Base-by-base conservation (phyloP, 2,888 invertebrate species). In the Tetheella fluctuosa region DNA sequence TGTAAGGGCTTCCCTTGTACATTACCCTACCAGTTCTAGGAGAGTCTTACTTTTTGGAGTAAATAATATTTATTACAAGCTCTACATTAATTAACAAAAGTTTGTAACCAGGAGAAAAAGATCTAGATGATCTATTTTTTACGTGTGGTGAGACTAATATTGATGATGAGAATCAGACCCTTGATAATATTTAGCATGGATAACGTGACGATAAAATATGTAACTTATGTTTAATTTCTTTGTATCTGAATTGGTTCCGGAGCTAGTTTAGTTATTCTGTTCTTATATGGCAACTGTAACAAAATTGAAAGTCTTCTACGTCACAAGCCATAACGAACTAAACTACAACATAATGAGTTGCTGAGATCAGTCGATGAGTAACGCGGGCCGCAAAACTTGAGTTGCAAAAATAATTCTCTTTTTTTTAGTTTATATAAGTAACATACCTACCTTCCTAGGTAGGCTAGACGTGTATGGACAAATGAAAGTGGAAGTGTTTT, bases 261-360 rank as follows among this genome's bases (percentile, higher is more conserved):
- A 34, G 34, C 34, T 13, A 34, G 34, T n/a, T 42, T 4, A 42
- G 15, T 17, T 17, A 42, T 17, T n/a, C 48, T 20, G 48, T 48
- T 17, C 48, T 48, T 48, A 48, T 48, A 48, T 10, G n/a, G 48
- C 48, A 48, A 48, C 20, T 48, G 20, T 48, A 48, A 20, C 48
- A 48, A 48, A 48, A 48, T 48, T 48, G 48, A 48, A 48, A 48
- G 48, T 48, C 20, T 48, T 17, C 48, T 8, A 48, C 48, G 48
- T 48, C 48, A 48, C 48, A 48, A 20, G 20, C 20, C 48, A 48
- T 48, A 48, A 48, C 48, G 17, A 48, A 48, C 48, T 48, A 48
- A 48, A 48, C 48, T 48, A 48, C 48, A 48, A 48, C 20, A 48
- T 48, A 48, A 48, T 48, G 48, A 48, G 48, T 48, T 48, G 48